Evolutionary conservation across 1,140 invertebrate genomes (phyloP), one percentile per base, ranked within the genome.

Genomic region (Drosophila ironensis): DNA sequence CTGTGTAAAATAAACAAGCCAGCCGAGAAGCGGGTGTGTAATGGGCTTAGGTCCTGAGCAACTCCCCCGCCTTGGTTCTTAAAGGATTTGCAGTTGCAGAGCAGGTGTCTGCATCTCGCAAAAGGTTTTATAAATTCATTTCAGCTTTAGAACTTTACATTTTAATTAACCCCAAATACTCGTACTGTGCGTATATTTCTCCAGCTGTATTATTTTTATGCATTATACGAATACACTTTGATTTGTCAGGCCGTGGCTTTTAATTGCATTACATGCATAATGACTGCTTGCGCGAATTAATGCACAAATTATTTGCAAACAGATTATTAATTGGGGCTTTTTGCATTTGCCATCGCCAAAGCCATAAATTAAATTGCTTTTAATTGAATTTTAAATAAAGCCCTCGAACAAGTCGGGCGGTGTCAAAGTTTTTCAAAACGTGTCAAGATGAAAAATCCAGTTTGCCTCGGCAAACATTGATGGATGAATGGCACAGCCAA

Each of bases 1-100:
- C 63, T 66, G 78, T 80, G 80, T 68, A 64, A 80, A 80, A 84
- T 84, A 84, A 84, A 84, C 59, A 84, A 86, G 50, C 56, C 22
- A n/a, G 25, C 16, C 5, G 28, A 11, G 30, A 20, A 16, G 38
- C 14, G 35, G 38, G 45, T 60, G 33, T 64, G 46, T 56, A 54
- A 59, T 53, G 54, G 35, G 52, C 69, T 72, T 70, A 74, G 27
- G 50, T 47, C 27, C 20, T 27, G n/a, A 20, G 33, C 24, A 40
- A 40, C 24, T 16, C 30, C 41, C 22, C 0, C 20, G 8, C 17
- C 19, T 27, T 2, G 20, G 17, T 38, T 47, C 42, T 73, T 59
- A 73, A 44, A 56, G 45, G 42, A 57, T 64, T 71, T 60, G 3
- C 24, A 20, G 16, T n/a, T n/a, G 16, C 30, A 24, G 22, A 35